A percentile compares a stretch with the other conserved stretches of the same genome.
Evolutionary conservation across 2,113 vertebrate genomes (phyloP).

Genomic region (Anhinga anhinga): DNA sequence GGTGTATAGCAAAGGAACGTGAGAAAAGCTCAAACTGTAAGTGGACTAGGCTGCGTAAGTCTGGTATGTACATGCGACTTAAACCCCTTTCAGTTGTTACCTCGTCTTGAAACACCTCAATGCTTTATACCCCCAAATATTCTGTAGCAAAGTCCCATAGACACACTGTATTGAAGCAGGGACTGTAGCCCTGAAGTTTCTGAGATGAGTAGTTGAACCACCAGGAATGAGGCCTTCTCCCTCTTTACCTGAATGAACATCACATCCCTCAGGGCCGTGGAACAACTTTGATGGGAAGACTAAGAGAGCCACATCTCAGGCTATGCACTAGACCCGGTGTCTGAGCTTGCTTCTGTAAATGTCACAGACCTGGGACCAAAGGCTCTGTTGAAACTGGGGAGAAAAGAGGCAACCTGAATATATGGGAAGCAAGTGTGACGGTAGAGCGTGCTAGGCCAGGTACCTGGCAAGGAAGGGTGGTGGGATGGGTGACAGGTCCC

Average conservation of each 20-base stretch:
- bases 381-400: background rate
- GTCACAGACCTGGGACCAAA: background rate
- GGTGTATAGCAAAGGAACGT: background rate
- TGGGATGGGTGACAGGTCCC: background rate
- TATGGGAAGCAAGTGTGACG: background rate
- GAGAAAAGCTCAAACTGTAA: background rate
- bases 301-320: background rate
- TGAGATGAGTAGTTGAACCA: background rate
- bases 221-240: background rate
- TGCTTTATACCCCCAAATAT: background rate
- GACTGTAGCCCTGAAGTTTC: background rate
- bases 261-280: background rate
- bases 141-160: background rate
- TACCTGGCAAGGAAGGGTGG: background rate
- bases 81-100: background rate
- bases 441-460: background rate
- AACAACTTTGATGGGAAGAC: background rate
- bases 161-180: background rate
- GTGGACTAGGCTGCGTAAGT: background rate
- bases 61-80: background rate
- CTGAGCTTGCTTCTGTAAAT: background rate
- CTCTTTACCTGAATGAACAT: background rate
- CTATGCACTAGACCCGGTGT: rapidly evolving
- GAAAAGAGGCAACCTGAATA: background rate
- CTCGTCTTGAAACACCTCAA: background rate